A percentile compares a stretch with the other conserved stretches of the same genome.
These are phyloP conservation scores for Cryptosula pallasiana DNA, from an alignment of 2,888 invertebrate genomes.

Conservation along the genomic window DNA sequence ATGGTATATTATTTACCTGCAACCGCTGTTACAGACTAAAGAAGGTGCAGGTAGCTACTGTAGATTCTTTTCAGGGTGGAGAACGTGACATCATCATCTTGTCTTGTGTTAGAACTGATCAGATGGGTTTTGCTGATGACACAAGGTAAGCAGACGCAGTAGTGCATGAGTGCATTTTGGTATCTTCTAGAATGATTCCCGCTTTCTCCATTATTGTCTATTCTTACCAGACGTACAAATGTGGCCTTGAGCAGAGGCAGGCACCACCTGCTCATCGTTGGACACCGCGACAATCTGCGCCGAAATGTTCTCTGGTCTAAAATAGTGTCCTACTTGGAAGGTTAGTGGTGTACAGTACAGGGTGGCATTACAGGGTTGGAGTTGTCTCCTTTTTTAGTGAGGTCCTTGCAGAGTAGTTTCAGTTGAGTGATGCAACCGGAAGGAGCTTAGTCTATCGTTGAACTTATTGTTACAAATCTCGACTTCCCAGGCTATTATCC, in stretches of 20 bases:
- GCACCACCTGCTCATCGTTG: slow-evolving; percentile 41
- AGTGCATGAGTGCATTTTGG: too few relatives aligned
- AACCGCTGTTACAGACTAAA: slow-evolving; percentile 26
- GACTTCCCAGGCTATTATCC: too few relatives aligned
- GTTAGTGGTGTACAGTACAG: slow-evolving; percentile 31
- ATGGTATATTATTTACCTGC: too few relatives aligned
- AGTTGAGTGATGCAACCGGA: too few relatives aligned
- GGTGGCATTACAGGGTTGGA: too few relatives aligned
- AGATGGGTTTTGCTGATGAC: slow-evolving; percentile 41
- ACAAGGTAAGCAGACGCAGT: too few relatives aligned
- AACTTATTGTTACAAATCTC: too few relatives aligned
- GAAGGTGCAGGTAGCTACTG: slow-evolving; percentile 40
- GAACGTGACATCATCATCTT: slow-evolving; percentile 42
- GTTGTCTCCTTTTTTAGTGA: too few relatives aligned
- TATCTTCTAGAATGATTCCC: neutral
- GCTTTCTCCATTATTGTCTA: neutral
- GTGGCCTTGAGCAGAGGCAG: slow-evolving; percentile 43
- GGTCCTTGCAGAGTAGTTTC: too few relatives aligned
- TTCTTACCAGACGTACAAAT: slow-evolving; percentile 36
- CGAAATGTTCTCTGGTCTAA: slow-evolving; percentile 37
- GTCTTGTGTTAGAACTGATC: slow-evolving; percentile 39
- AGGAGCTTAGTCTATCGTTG: too few relatives aligned
- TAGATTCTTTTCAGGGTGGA: slow-evolving; percentile 46
- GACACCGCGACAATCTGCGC: slow-evolving; percentile 35
- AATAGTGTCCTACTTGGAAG: slow-evolving; percentile 36